phyloP scores from a whole-genome alignment of 1,140 invertebrate species.

The Dolichoris vasculosae region DNA sequence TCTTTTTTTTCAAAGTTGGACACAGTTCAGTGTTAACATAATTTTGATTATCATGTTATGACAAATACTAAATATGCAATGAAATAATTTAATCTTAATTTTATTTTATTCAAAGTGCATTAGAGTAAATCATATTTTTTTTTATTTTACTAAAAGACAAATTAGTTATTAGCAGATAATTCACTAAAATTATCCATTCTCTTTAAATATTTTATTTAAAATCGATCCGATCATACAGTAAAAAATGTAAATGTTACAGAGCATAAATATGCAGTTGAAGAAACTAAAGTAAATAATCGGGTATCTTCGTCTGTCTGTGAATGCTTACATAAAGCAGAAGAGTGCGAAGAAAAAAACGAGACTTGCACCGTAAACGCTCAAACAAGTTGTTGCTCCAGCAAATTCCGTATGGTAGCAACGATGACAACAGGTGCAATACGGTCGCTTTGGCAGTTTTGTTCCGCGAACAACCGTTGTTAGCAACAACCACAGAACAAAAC shows the following conservation, averaged over 20 bases:
- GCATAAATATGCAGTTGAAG: background rate
- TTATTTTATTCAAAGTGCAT: too few relatives aligned
- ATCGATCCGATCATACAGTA: background rate
- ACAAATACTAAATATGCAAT: too few relatives aligned
- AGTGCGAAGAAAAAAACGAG: constrained; percentile 50
- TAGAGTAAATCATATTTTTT: too few relatives aligned
- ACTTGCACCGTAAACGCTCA: constrained; percentile 53
- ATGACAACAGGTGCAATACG: constrained; percentile 62
- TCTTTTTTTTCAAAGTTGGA: too few relatives aligned
- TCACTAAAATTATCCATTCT: too few relatives aligned
- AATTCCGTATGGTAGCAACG: background rate
- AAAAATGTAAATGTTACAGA: background rate
- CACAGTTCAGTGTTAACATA: too few relatives aligned
- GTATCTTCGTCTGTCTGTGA: constrained; percentile 5
- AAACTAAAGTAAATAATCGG: constrained; percentile 26
- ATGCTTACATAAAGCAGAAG: constrained; percentile 38
- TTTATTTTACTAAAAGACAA: too few relatives aligned
- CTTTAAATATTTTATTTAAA: background rate
- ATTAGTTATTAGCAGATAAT: too few relatives aligned
- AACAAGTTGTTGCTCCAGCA: constrained; percentile 57
- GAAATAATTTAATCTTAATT: too few relatives aligned
- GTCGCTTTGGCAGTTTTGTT: constrained; percentile 59
- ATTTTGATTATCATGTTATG: too few relatives aligned
- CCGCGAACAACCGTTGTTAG: background rate
- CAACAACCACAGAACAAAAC: constrained; percentile 51